Conservation (phyloP, 2,797 vertebrate species). For the Sebastes vulpes region DNA sequence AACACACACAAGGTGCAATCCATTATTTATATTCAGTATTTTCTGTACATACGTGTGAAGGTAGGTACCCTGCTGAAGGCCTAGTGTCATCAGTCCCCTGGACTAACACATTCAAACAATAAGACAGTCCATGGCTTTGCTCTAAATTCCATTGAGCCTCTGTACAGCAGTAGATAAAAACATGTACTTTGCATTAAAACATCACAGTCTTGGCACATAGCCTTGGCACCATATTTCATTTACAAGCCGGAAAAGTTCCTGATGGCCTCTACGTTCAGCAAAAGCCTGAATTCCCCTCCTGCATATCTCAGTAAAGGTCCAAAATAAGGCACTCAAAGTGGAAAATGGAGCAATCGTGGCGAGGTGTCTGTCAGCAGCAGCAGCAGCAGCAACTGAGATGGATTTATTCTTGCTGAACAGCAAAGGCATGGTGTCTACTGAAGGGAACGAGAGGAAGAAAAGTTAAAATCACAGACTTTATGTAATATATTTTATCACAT, state of each 20-base stretch:
- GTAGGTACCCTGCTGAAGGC: constrained; percentile 15
- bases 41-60: constrained; percentile 24
- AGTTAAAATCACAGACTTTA: background rate
- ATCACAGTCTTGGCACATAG: constrained; percentile 37
- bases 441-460: constrained; percentile 9
- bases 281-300: constrained; percentile 8
- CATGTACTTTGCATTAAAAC: constrained; percentile 34
- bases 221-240: constrained; percentile 50
- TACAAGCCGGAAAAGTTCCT: constrained; percentile 35
- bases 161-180: constrained; percentile 40
- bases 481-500: background rate
- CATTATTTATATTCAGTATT: constrained; percentile 25
- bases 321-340: constrained; percentile 58
- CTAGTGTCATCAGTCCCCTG: constrained; percentile 33
- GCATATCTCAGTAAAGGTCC: constrained; percentile 30
- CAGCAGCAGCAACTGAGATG: constrained; percentile 13
- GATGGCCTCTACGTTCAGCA: constrained; percentile 9
- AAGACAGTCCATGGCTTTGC: constrained; percentile 44
- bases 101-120: constrained; percentile 37
- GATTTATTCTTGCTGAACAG: constrained; percentile 15
- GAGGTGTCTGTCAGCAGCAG: constrained; percentile 29
- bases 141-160: constrained; percentile 26
- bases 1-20: constrained; percentile 35
- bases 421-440: constrained; percentile 24
- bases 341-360: constrained; percentile 35